These are phyloP conservation scores for Cynopterus sphinx DNA, from an alignment of 2,797 vertebrate species.

Conservation along the genomic window DNA sequence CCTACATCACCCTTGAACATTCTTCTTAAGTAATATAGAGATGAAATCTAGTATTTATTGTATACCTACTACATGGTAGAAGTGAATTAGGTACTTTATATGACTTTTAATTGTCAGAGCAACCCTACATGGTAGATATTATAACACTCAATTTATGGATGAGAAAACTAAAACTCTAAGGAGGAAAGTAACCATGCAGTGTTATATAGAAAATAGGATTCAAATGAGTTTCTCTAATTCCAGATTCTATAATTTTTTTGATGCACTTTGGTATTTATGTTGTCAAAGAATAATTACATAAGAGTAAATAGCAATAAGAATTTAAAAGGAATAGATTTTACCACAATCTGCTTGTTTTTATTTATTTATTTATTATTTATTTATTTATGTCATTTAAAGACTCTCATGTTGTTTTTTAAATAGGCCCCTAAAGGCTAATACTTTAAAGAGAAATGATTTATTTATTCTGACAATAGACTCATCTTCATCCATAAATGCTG, in stretches of 20 bases:
- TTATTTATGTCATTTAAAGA: background rate
- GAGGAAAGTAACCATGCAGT: background rate
- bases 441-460: background rate
- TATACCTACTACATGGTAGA: background rate
- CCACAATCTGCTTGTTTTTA: background rate
- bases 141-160: background rate
- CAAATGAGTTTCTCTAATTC: background rate
- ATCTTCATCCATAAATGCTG: background rate
- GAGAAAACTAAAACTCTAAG: conserved; percentile 37
- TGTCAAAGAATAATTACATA: background rate
- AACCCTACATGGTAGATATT: background rate
- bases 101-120: background rate
- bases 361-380: background rate
- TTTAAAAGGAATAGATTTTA: background rate
- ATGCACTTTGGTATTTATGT: background rate
- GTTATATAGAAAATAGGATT: background rate
- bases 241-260: background rate
- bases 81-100: background rate
- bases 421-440: background rate
- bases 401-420: background rate
- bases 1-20: background rate
- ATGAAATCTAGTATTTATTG: background rate
- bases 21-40: background rate
- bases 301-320: background rate
- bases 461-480: background rate